Base-by-base conservation (phyloP, 1,140 invertebrate species). In the Papilio polytes region DNA sequence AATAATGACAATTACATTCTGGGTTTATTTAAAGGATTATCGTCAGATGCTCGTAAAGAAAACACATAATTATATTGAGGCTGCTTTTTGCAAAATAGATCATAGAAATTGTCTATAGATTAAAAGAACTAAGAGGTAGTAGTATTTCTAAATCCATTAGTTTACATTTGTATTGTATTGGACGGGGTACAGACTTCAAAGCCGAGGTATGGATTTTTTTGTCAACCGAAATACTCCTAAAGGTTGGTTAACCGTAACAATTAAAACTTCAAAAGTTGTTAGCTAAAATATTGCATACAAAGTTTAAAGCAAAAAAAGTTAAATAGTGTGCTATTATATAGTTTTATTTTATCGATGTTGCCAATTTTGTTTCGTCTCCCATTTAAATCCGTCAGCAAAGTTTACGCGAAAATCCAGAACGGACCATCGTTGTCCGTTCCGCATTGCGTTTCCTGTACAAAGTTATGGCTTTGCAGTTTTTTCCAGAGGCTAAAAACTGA, bases 361-460 rank as follows among this genome's bases (percentile, higher is more conserved):
- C 20, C n/a, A 76, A 53, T 76, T 76, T 76, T 12, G 20, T 76
- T 46, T 10, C 20, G 46, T 13, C 44, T 31, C 13, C n/a, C 4
- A 76, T 26, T 48, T 76, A 76, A 76, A 76, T 18, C 22, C 44
- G 13, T 76, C 74, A 31, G 41, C 46, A 74, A 44, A 74, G 12
- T 76, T 48, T 76, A 46, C 41, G 44, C 12, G 22, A 4, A 51
- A 53, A 76, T n/a, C 13, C 20, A n/a, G 46, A 51, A 51, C 46
- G 20, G 18, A 8, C 4, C 22, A 51, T 26, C 46, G 46, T 53
- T 51, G n/a, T 76, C 9, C 46, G n/a, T 18, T 76, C 74, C 74
- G 74, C 74, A 76, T 76, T 76, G 74, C 74, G 74, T 46, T 76
- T 76, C 41, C 74, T 20, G 41, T 53, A 73, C 18, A 44, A 20